Conservation (phyloP, 2,113 vertebrate species). For the Delphinapterus leucas region DNA sequence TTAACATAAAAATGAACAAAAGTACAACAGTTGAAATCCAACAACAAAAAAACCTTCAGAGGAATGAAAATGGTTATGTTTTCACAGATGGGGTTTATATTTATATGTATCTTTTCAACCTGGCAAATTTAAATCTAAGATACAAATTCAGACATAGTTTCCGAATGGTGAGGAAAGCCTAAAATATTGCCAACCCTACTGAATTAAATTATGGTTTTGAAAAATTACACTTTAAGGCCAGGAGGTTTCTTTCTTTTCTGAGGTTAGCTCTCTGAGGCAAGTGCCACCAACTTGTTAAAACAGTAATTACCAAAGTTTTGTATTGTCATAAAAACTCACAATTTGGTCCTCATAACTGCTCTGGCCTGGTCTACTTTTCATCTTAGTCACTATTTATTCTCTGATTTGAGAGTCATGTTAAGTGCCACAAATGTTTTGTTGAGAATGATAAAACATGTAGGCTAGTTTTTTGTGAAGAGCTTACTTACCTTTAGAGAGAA, state of each 20-base stretch:
- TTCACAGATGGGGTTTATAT: neutral
- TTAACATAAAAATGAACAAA: neutral
- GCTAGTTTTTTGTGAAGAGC: neutral
- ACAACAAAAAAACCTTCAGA: neutral
- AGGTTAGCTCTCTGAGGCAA: constrained; percentile 22
- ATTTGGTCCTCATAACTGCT: neutral
- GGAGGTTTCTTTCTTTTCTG: neutral
- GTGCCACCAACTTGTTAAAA: neutral
- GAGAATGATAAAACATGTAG: neutral
- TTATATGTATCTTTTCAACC: constrained; percentile 16
- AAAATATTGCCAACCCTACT: neutral
- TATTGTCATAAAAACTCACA: constrained; percentile 4
- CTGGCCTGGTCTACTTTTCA: neutral
- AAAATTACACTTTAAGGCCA: neutral
- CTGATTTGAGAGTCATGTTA: neutral
- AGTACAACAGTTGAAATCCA: neutral
- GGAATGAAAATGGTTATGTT: neutral
- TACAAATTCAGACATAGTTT: neutral
- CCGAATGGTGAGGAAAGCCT: neutral
- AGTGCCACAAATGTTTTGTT: neutral
- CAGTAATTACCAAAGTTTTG: neutral
- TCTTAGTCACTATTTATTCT: neutral
- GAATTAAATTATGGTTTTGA: neutral
- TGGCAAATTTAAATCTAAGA: constrained; percentile 15
- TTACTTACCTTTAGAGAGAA: neutral